Percentiles rank a stretch among this genome's conserved stretches.
Evolutionary conservation across 2,797 vertebrate species (phyloP).

Genomic region (Merluccius polli): DNA sequence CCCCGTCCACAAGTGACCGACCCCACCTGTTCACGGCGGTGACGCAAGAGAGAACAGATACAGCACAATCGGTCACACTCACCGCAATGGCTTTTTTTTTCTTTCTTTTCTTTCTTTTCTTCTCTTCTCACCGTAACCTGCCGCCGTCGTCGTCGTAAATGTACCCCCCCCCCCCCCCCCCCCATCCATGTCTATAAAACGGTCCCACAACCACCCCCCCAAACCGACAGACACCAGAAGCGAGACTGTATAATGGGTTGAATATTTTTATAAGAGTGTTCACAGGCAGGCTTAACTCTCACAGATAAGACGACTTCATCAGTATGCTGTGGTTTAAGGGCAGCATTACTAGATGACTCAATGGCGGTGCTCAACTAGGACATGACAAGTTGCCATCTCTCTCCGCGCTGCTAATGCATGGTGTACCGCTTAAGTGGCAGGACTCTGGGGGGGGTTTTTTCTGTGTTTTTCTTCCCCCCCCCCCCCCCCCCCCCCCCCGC

Average conservation of each 20-base stretch:
- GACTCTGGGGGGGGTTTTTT: conserved; percentile 32
- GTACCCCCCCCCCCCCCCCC: too few species aligned
- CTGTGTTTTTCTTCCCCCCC: too few species aligned
- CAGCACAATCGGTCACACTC: too few species aligned
- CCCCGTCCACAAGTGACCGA: too few species aligned
- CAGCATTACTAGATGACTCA: conserved; percentile 32
- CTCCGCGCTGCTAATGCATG: conserved; percentile 40
- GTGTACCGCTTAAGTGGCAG: conserved; percentile 44
- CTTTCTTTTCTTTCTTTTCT: too few species aligned
- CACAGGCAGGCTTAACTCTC: conserved; percentile 60
- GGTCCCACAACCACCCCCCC: conserved; percentile 49
- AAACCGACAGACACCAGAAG: conserved; percentile 55
- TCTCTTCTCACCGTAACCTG: too few species aligned
- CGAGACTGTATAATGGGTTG: conserved; percentile 58
- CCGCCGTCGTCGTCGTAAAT: not conserved
- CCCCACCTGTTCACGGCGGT: too few species aligned
- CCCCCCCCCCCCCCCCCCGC: too few species aligned
- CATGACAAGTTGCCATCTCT: conserved; percentile 49
- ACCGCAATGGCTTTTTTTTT: too few species aligned
- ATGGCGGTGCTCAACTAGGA: conserved; percentile 37
- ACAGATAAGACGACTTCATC: conserved; percentile 58
- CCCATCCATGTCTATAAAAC: conserved; percentile 33
- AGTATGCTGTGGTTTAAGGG: conserved; percentile 48
- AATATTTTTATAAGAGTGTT: conserved; percentile 67
- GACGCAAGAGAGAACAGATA: too few species aligned